phyloP scores from a whole-genome alignment of 37 sponge, comb jelly and placozoan genomes.

The Aphrocallistes beatrix region DNA sequence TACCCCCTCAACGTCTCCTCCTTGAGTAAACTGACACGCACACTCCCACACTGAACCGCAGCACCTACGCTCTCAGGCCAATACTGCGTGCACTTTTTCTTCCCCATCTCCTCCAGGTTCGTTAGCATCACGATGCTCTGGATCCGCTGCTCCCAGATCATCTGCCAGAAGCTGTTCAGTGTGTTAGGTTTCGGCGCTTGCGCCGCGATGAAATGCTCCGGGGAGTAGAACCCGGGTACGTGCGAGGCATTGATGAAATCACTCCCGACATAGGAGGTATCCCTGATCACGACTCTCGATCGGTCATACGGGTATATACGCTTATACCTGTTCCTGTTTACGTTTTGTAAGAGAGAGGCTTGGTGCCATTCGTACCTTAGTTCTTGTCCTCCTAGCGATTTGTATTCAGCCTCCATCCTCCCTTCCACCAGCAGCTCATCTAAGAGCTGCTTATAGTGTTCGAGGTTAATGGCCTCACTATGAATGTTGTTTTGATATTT shows the following conservation, averaged over 20 bases:
- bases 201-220: background rate
- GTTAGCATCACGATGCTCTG: background rate
- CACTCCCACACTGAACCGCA: background rate
- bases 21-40: background rate
- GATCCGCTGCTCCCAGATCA: background rate
- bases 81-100: background rate
- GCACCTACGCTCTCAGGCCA: background rate
- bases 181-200: slow-evolving; percentile 16
- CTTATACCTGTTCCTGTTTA: background rate
- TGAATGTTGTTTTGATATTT: background rate
- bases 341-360: background rate
- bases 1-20: background rate
- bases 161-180: background rate
- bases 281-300: background rate
- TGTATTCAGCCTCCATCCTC: background rate
- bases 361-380: background rate
- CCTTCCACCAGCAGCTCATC: background rate
- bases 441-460: background rate
- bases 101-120: background rate
- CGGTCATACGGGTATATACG: background rate
- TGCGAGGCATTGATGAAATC: background rate
- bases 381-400: background rate
- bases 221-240: background rate
- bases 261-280: background rate
- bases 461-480: background rate